Evolutionary conservation across 2,888 invertebrate genomes (phyloP).

Genomic region (Monoplex corrugatus): DNA sequence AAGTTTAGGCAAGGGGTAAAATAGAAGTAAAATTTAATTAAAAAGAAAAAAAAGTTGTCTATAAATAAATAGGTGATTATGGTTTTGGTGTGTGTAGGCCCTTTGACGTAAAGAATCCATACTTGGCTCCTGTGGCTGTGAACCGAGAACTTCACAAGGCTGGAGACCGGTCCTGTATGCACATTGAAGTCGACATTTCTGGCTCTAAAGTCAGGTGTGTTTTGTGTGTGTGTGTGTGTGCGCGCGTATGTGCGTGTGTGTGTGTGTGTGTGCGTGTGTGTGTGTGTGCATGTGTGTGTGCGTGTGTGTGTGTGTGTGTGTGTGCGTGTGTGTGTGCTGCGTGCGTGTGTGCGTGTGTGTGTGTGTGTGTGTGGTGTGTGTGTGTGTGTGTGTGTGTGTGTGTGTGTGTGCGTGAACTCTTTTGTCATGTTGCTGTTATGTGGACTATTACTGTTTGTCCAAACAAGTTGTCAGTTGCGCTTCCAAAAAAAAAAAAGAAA

Average conservation of each 20-base stretch:
- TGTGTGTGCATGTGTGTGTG: neutral
- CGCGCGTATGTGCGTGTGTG: neutral
- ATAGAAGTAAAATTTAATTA: too few species aligned
- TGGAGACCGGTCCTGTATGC: slow-evolving; percentile 95
- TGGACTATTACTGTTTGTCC: too few species aligned
- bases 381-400: neutral
- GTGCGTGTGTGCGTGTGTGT: neutral
- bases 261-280: neutral
- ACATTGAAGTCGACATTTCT: slow-evolving; percentile 97
- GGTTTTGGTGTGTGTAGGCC: slow-evolving; percentile 86
- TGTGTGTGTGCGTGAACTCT: neutral
- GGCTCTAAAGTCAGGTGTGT: slow-evolving; percentile 90
- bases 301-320: neutral
- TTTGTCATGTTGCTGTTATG: too few species aligned
- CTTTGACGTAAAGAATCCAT: slow-evolving; percentile 99
- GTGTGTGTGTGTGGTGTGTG: neutral
- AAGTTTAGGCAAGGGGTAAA: too few species aligned
- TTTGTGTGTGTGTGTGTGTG: neutral
- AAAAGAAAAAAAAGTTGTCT: too few species aligned
- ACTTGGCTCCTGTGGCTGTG: slow-evolving; percentile 91
- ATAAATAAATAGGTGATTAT: too few species aligned
- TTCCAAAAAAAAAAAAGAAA: too few species aligned
- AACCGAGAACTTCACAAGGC: slow-evolving; percentile 94
- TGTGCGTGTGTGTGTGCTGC: neutral
- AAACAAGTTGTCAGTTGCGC: too few species aligned